Evolutionary conservation across 1,140 invertebrate genomes (phyloP).

Genomic region (Ceratina calcarata): DNA sequence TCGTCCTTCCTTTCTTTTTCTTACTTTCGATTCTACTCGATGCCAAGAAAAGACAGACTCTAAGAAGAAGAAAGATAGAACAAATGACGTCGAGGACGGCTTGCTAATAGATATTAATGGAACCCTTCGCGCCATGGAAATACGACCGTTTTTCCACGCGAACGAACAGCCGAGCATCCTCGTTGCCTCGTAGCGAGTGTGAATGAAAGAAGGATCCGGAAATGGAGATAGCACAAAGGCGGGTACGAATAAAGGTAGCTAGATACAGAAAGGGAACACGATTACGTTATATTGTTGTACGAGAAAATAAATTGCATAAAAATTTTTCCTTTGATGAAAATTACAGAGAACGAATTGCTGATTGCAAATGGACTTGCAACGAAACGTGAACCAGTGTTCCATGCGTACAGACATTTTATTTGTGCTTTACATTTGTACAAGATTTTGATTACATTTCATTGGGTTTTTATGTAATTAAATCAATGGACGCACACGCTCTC

Average conservation of each 20-base stretch:
- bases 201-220: constrained; percentile 21
- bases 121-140: constrained; percentile 60
- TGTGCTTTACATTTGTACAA: not conserved
- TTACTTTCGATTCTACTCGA: constrained; percentile 38
- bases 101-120: constrained; percentile 74
- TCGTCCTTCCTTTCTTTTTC: not conserved
- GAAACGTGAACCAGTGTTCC: too few relatives aligned
- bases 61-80: constrained; percentile 30
- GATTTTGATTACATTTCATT: constrained; percentile 1
- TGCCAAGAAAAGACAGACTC: constrained; percentile 36
- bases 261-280: not conserved
- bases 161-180: constrained; percentile 39
- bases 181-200: constrained; percentile 11
- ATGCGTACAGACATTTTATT: too few relatives aligned
- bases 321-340: constrained; percentile 36
- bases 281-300: not conserved
- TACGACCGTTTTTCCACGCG: constrained; percentile 50
- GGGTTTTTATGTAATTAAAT: constrained; percentile 36
- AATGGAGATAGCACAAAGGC: not conserved
- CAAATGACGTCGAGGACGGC: constrained; percentile 66
- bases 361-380: not conserved
- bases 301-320: constrained; percentile 46
- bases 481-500: not conserved
- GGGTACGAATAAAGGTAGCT: too few relatives aligned
- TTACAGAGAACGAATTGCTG: not conserved